Evolutionary conservation across 2,797 vertebrate species (phyloP).

Genomic region (Peromyscus attwateri): DNA sequence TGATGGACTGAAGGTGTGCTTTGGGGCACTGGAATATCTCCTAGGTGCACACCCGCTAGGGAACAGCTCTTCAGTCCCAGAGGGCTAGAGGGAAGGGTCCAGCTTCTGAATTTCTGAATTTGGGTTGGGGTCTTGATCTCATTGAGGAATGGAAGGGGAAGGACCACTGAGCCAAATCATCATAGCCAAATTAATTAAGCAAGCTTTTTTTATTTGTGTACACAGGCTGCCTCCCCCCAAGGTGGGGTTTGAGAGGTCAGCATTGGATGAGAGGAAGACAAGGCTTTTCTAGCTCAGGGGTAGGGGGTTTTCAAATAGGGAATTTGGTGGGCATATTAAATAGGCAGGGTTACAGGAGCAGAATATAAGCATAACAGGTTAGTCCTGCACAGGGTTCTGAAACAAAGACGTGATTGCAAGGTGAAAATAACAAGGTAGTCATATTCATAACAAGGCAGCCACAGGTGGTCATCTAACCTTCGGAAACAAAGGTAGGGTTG

Average conservation of each 20-base stretch:
- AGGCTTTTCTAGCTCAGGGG: neutral
- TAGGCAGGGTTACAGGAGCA: neutral
- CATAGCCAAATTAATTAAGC: neutral
- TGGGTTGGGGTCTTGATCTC: no score
- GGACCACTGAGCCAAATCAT: neutral
- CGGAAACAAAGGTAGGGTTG: neutral
- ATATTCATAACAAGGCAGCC: no score
- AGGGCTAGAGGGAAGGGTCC: no score
- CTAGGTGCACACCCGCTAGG: no score
- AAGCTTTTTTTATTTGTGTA: neutral
- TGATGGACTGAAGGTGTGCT: no score
- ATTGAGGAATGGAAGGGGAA: no score
- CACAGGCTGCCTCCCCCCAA: neutral
- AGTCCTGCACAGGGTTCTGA: neutral
- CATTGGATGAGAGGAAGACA: neutral
- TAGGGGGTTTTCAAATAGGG: neutral
- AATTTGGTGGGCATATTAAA: neutral
- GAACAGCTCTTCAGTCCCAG: no score
- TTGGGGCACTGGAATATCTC: no score
- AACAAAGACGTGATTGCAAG: neutral
- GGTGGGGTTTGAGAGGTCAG: neutral
- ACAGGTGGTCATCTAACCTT: neutral
- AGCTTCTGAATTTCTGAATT: no score
- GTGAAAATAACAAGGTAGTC: neutral
- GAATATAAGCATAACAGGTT: neutral